Conservation (phyloP, 2,113 vertebrate species). For the Cyanocitta stelleri region DNA sequence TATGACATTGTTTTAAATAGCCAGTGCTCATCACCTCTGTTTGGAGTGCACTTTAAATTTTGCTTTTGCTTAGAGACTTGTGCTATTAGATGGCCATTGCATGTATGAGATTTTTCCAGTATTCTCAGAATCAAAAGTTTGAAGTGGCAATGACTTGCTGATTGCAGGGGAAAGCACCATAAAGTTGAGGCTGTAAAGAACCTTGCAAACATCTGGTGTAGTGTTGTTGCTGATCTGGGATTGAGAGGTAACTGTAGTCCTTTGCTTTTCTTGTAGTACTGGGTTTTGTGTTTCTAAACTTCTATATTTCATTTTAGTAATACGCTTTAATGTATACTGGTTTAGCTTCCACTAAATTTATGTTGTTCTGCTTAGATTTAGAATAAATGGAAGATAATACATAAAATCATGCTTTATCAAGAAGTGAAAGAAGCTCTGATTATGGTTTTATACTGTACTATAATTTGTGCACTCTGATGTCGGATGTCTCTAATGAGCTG, state of each 20-base stretch:
- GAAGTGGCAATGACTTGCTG: neutral
- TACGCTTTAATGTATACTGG: neutral
- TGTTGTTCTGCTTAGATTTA: neutral
- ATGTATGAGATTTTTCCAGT: neutral
- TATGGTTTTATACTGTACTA: neutral
- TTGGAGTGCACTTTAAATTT: neutral
- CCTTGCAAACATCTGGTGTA: neutral
- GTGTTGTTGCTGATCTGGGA: neutral
- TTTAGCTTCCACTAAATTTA: neutral
- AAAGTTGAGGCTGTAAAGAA: neutral
- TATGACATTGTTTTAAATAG: neutral
- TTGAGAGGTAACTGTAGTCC: neutral
- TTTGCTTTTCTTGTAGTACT: neutral
- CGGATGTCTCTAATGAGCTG: neutral
- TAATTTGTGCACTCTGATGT: neutral
- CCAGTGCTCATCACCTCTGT: neutral
- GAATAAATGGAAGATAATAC: neutral
- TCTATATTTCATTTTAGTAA: neutral
- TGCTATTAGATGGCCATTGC: neutral
- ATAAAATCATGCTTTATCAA: neutral
- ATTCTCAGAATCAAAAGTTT: neutral
- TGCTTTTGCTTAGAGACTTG: neutral
- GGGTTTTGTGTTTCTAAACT: neutral
- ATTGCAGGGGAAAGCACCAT: neutral
- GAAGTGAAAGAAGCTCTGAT: constrained; percentile 8